Evolutionary conservation across 37 sponge, comb jelly and placozoan genomes (phyloP), one percentile per base, ranked within the genome.

Genomic region (Beroe ovata): DNA sequence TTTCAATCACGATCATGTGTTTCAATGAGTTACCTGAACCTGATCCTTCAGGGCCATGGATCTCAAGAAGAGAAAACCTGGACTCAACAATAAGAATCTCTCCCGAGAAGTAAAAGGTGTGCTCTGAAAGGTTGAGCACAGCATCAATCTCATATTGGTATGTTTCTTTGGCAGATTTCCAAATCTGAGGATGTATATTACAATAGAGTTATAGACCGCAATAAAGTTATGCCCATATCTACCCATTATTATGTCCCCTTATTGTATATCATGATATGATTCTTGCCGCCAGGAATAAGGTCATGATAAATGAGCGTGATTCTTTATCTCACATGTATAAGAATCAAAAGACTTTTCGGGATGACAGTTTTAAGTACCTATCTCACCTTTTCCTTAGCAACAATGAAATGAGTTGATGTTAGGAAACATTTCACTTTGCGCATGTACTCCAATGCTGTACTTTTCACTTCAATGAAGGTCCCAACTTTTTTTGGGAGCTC

Each of bases 91-190:
- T 54, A 11, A 77, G 54, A 26, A 77, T 42, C 22, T 77, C 84
- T 18, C 84, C 84, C 18, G 84, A 77, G 54, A 77, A 77, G 38
- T 77, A 77, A 54, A 77, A 77, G 21, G 84, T 77, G 84, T 77
- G 38, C 11, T 77, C 84, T 18, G 84, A 39, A 39, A 77, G 84
- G 26, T 77, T 77, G 14, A 77, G 28, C 25, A 77, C 20, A 18
- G 84, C 28, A 25, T 77, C 84, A 40, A 77, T 35, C 38, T 77
- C 84, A 19, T 42, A 77, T 14, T 19, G 84, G 84, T n/a, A 35
- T 3, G 54, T 39, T 19, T 77, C 69, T 30, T 66, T 66, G 69
- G 69, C 69, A 34, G 69, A 26, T 33, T 66, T 66, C 69, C 69
- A 66, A 14, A 66, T 66, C 69, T 66, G 69, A 66, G 34, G 30